Evolutionary conservation across 2,888 invertebrate species (phyloP).

Genomic region (Melinaea marsaeus): DNA sequence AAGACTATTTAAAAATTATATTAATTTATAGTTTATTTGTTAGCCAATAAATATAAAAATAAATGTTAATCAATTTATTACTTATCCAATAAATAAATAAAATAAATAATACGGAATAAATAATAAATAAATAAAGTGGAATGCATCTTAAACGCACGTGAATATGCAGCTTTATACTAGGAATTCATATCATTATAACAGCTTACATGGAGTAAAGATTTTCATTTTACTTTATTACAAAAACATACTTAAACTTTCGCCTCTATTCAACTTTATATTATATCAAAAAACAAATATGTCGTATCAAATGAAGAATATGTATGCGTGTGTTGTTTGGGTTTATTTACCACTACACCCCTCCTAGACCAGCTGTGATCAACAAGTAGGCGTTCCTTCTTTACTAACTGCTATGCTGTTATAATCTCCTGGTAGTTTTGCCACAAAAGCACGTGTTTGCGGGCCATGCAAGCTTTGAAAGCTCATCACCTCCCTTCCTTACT

Average conservation of each 20-base stretch:
- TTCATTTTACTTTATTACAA: too few species aligned
- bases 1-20: too few species aligned
- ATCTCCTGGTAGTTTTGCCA: slow-evolving; percentile 10
- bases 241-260: too few species aligned
- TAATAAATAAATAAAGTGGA: too few species aligned
- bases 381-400: neutral
- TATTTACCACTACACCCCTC: slow-evolving; percentile 1
- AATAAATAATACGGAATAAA: too few species aligned
- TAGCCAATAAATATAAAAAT: too few species aligned
- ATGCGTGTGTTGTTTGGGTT: neutral
- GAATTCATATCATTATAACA: neutral
- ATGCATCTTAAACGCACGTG: neutral
- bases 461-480: slow-evolving; percentile 1
- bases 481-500: neutral
- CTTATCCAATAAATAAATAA: too few species aligned
- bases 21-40: too few species aligned
- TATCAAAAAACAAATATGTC: too few species aligned
- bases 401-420: neutral
- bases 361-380: neutral
- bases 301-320: neutral
- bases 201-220: neutral
- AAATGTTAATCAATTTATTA: too few species aligned
- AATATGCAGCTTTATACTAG: neutral
- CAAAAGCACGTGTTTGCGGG: slow-evolving; percentile 12
- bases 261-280: too few species aligned